A percentile compares a stretch with the other conserved stretches of the same genome.
These are phyloP conservation scores for Rostratula benghalensis DNA, from an alignment of 2,113 vertebrate species.

Conservation along the genomic window DNA sequence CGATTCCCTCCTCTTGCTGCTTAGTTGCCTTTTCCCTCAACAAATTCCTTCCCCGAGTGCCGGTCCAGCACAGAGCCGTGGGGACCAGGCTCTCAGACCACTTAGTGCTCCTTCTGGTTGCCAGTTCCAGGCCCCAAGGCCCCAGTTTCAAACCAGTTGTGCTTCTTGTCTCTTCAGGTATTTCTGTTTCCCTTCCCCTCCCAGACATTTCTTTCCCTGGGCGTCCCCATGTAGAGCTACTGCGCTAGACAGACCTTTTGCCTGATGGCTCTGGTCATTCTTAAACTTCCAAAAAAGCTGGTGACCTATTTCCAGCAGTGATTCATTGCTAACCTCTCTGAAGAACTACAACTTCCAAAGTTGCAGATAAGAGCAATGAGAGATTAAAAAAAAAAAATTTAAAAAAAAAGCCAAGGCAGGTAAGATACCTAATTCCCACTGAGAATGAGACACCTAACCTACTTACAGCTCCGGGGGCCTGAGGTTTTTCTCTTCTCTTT, in stretches of 20 bases:
- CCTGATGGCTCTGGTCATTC: constrained; percentile 22
- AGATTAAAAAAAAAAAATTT: neutral
- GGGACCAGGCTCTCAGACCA: neutral
- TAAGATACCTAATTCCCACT: neutral
- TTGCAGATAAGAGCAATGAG: constrained; percentile 21
- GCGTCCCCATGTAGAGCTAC: neutral
- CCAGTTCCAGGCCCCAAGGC: neutral
- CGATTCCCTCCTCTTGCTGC: neutral
- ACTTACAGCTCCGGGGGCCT: neutral
- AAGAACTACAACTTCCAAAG: neutral
- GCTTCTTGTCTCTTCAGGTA: neutral
- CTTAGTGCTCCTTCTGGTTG: neutral
- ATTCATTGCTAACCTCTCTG: constrained; percentile 19
- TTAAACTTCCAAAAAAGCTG: constrained; percentile 1
- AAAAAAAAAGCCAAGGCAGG: neutral
- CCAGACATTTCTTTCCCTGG: neutral
- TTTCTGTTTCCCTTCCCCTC: neutral
- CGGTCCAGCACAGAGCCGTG: neutral
- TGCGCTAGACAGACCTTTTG: neutral
- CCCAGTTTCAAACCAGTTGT: neutral
- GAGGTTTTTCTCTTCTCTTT: neutral
- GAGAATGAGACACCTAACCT: neutral
- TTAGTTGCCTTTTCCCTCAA: neutral
- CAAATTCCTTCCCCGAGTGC: neutral
- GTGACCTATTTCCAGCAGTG: constrained; percentile 28